Conservation (phyloP, 2,888 invertebrate species). For the Chrysina gloriosa region DNA sequence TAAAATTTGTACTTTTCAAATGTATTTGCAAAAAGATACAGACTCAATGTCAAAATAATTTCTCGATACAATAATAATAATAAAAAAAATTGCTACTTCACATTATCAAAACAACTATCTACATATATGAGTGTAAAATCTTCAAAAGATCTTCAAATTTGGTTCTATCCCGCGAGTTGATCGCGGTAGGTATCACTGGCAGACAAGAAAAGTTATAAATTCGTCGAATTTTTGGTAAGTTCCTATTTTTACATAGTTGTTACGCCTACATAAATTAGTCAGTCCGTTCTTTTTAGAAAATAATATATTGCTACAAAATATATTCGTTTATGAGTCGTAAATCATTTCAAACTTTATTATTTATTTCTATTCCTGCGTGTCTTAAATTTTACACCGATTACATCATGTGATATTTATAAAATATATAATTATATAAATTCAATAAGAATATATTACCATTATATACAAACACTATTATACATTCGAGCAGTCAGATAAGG, state of each 20-base stretch:
- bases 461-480: not conserved
- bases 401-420: constrained; percentile 6
- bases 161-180: too few species aligned
- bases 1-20: too few species aligned
- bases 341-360: not conserved
- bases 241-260: too few species aligned
- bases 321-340: not conserved
- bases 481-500: constrained; percentile 9
- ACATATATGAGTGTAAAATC: not conserved
- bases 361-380: not conserved
- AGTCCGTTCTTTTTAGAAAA: constrained; percentile 1
- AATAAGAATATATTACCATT: too few species aligned
- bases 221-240: too few species aligned
- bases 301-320: not conserved
- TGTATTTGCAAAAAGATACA: too few species aligned
- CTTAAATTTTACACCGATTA: not conserved
- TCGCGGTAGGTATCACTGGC: too few species aligned
- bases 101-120: not conserved
- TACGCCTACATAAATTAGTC: not conserved
- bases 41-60: not conserved
- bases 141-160: not conserved
- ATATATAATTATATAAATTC: constrained; percentile 1
- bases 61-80: not conserved
- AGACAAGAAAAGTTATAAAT: too few species aligned
- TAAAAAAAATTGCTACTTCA: not conserved